Conservation (phyloP, 2,888 invertebrate genomes). For the Macrophya annulata region DNA sequence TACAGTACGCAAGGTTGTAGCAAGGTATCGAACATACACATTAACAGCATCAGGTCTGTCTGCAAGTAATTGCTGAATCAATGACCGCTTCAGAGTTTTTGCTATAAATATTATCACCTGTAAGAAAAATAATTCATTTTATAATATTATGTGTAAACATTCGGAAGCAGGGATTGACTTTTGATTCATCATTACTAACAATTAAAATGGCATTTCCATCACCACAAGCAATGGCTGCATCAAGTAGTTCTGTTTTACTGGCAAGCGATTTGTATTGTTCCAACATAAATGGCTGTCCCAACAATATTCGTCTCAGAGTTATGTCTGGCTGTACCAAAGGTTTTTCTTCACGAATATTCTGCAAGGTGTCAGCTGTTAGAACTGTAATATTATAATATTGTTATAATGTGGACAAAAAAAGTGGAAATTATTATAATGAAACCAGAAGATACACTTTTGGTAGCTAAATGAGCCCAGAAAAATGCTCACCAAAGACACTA, state of each 20-base stretch:
- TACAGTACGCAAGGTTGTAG: slow-evolving; percentile 84
- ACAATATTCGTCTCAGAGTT: slow-evolving; percentile 81
- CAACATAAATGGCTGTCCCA: slow-evolving; percentile 80
- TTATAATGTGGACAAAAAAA: background rate
- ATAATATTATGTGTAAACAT: background rate
- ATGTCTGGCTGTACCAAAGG: slow-evolving; percentile 77
- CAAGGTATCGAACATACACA: slow-evolving; percentile 89
- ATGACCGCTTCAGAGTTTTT: slow-evolving; percentile 86
- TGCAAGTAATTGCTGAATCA: slow-evolving; percentile 87
- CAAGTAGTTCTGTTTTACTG: slow-evolving; percentile 87
- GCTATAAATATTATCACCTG: slow-evolving; percentile 89
- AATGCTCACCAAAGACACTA: no score
- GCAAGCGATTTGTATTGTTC: slow-evolving; percentile 81
- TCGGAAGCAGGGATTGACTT: background rate
- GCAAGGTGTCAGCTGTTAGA: slow-evolving; percentile 78
- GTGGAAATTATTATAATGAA: background rate
- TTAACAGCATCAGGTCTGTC: slow-evolving; percentile 87
- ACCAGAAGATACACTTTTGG: background rate
- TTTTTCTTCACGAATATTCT: slow-evolving; percentile 71
- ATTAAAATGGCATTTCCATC: slow-evolving; percentile 90
- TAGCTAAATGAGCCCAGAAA: background rate
- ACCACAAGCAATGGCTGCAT: slow-evolving; percentile 86
- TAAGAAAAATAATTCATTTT: slow-evolving; percentile 62
- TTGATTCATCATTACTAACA: slow-evolving; percentile 77
- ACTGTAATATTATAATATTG: slow-evolving; percentile 74